Percentiles rank a stretch among this genome's conserved stretches.
phyloP scores from a whole-genome alignment of 1,140 invertebrate species.

The Lordiphosa clarofinis region DNA sequence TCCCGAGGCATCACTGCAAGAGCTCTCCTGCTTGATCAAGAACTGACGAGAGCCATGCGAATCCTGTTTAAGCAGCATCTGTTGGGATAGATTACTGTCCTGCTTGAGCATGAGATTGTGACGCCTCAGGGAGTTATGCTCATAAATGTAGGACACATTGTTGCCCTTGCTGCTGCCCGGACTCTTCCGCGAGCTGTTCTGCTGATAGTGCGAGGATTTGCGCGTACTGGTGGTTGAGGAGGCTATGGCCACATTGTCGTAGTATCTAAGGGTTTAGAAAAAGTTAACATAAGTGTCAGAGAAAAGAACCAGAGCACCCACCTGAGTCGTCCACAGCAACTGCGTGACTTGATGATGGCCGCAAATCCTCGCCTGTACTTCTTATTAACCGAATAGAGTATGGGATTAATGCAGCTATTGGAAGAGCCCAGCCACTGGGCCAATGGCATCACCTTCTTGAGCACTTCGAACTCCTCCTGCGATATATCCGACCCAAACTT shows the following conservation, averaged over 20 bases:
- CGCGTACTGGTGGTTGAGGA: conserved; percentile 90
- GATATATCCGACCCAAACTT: conserved; percentile 84
- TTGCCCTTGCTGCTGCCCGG: conserved; percentile 84
- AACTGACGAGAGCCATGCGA: conserved; percentile 77
- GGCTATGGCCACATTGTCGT: conserved; percentile 90
- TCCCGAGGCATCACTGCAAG: conserved; percentile 69
- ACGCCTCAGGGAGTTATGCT: conserved; percentile 70
- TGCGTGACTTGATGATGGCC: conserved; percentile 90
- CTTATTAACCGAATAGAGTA: conserved; percentile 97
- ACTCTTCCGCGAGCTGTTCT: conserved; percentile 84
- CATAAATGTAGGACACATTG: conserved; percentile 88
- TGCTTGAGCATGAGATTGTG: conserved; percentile 78
- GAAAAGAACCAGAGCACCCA: conserved; percentile 73
- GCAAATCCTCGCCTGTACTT: conserved; percentile 96
- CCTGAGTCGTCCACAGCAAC: conserved; percentile 89
- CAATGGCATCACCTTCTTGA: conserved; percentile 91
- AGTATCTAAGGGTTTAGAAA: conserved; percentile 75
- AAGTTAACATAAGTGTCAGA: no score
- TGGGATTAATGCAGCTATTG: conserved; percentile 98
- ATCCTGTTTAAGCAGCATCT: conserved; percentile 79
- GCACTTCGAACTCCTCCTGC: conserved; percentile 85
- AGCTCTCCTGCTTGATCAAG: conserved; percentile 78
- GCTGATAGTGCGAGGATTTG: conserved; percentile 90
- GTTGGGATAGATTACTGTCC: conserved; percentile 78
- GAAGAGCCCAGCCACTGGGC: conserved; percentile 98